Evolutionary conservation across 2,797 vertebrate species (phyloP).

Genomic region (Hippoglossus hippoglossus): DNA sequence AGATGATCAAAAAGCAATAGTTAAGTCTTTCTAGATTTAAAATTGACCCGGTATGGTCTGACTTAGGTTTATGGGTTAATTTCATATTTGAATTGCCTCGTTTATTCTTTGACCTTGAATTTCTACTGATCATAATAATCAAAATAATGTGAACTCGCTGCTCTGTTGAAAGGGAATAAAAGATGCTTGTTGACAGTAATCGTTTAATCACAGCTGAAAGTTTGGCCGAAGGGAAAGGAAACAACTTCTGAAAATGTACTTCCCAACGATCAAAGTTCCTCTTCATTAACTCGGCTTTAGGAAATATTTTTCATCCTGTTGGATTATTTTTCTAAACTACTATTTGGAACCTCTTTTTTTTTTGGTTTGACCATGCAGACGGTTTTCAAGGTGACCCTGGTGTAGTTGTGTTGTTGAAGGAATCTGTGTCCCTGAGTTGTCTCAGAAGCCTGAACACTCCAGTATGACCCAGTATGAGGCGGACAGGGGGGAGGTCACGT

Average conservation of each 20-base stretch:
- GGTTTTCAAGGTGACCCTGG: slow-evolving; percentile 60
- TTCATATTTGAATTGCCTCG: too few species aligned
- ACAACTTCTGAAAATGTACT: not conserved
- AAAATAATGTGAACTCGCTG: not conserved
- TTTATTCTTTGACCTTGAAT: too few species aligned
- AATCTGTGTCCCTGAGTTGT: not conserved
- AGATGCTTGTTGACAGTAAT: not conserved
- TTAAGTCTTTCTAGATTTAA: not conserved
- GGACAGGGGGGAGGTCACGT: not conserved
- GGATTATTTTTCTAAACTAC: not conserved
- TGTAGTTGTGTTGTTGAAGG: slow-evolving; percentile 3
- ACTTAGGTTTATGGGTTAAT: too few species aligned
- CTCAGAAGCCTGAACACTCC: slow-evolving; percentile 9
- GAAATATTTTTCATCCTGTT: not conserved
- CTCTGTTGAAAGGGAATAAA: not conserved
- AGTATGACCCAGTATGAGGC: slow-evolving; percentile 6
- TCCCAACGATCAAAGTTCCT: not conserved
- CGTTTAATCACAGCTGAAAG: not conserved
- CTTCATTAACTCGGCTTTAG: not conserved
- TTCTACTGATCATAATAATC: too few species aligned
- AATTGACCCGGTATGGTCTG: not conserved
- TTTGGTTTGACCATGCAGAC: not conserved
- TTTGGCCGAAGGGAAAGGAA: not conserved
- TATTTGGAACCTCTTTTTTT: too few species aligned
- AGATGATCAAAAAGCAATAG: too few species aligned